Evolutionary conservation across 2,113 vertebrate species (phyloP).

Genomic region (Upupa epops): DNA sequence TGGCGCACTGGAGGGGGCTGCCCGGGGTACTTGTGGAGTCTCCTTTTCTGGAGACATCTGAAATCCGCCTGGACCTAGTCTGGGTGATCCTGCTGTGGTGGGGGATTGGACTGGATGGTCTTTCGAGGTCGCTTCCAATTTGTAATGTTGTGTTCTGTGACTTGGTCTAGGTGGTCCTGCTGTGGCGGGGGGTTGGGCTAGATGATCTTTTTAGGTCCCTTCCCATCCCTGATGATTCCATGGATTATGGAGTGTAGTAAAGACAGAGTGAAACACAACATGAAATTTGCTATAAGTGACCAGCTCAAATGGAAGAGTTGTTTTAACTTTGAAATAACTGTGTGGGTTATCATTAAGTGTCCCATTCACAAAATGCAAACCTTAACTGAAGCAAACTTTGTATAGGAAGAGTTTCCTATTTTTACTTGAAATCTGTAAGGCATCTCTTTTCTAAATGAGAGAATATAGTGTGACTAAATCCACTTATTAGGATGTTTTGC

Average conservation of each 20-base stretch:
- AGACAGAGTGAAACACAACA: not conserved
- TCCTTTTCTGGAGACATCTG: too few species aligned
- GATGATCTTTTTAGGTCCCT: too few species aligned
- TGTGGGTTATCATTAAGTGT: not conserved
- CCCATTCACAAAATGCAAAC: not conserved
- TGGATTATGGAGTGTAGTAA: not conserved
- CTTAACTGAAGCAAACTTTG: not conserved
- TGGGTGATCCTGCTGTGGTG: too few species aligned
- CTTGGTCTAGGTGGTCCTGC: too few species aligned
- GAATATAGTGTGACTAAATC: not conserved
- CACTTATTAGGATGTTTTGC: not conserved
- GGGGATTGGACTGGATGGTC: too few species aligned
- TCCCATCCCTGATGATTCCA: too few species aligned
- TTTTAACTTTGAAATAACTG: not conserved
- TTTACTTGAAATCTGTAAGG: constrained; percentile 14
- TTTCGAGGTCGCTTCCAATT: too few species aligned
- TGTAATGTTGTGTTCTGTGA: too few species aligned
- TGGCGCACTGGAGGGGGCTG: too few species aligned
- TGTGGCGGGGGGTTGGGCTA: too few species aligned
- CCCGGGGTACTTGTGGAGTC: too few species aligned
- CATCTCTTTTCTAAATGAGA: not conserved
- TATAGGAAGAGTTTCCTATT: not conserved
- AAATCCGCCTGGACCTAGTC: too few species aligned
- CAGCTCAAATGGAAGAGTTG: not conserved
- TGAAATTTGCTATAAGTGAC: not conserved